Conservation (phyloP, 2,888 invertebrate genomes). For the Oligia fasciuncula region DNA sequence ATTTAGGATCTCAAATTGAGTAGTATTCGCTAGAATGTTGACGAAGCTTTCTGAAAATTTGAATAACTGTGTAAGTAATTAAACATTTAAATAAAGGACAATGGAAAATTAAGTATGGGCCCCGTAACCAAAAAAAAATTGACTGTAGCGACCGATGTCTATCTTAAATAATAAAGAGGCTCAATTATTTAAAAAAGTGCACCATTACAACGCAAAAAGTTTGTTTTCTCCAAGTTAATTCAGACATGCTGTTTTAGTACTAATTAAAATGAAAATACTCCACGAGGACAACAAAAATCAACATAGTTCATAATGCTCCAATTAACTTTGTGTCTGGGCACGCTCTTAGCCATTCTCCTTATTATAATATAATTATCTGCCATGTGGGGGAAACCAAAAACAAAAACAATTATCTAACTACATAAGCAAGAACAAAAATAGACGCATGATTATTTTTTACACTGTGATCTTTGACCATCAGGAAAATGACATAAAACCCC, state of each 20-base stretch:
- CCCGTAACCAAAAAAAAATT: no score
- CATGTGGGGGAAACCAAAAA: background rate
- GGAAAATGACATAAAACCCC: background rate
- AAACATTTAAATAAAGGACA: background rate
- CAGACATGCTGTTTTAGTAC: no score
- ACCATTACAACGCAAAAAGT: no score
- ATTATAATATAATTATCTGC: background rate
- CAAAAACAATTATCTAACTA: background rate
- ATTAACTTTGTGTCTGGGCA: no score
- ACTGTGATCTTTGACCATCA: conserved; percentile 5
- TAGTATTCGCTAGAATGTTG: background rate
- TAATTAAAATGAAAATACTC: no score
- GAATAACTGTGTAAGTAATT: background rate
- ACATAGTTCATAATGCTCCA: no score
- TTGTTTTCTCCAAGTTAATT: no score
- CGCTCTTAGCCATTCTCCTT: background rate
- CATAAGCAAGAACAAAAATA: background rate
- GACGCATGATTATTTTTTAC: conserved; percentile 3
- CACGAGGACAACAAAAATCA: no score
- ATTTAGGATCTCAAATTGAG: conserved; percentile 33
- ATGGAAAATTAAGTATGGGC: no score
- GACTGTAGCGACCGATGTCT: no score
- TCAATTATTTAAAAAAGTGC: no score
- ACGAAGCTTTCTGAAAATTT: background rate
- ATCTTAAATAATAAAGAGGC: no score